Conservation (phyloP, 2,888 invertebrate genomes). For the Dyspetes luteomarginatus region DNA sequence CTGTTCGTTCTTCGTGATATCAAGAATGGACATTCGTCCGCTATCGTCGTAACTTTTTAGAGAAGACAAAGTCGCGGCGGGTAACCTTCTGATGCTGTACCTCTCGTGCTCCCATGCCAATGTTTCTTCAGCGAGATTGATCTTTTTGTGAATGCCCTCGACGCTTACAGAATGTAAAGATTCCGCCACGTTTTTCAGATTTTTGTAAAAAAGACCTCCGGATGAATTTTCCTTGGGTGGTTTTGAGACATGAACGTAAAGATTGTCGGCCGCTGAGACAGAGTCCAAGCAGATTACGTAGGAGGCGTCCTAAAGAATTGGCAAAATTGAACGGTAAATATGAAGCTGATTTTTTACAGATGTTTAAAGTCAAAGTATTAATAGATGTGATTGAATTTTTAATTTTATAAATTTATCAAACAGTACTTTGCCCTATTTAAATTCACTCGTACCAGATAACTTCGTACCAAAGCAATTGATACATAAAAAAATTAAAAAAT, state of each 20-base stretch:
- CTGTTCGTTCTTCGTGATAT: conserved; percentile 86
- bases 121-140: conserved; percentile 95
- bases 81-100: conserved; percentile 95
- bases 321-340: conserved; percentile 13
- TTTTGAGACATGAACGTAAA: conserved; percentile 98
- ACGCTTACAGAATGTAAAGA: conserved; percentile 83
- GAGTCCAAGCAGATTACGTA: conserved; percentile 96
- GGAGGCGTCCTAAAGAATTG: conserved; percentile 92
- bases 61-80: conserved; percentile 95
- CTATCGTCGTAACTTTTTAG: conserved; percentile 88
- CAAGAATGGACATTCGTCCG: conserved; percentile 87
- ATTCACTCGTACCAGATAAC: no score
- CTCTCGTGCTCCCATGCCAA: conserved; percentile 99
- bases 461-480: no score
- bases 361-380: no score
- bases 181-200: conserved; percentile 85
- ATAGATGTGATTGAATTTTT: no score
- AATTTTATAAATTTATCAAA: no score
- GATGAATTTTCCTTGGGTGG: conserved; percentile 94
- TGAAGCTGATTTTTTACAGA: not conserved
- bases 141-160: conserved; percentile 95
- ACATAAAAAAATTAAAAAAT: no score
- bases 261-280: conserved; percentile 86
- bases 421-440: no score
- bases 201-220: conserved; percentile 88